Base-by-base conservation (phyloP, 2,888 invertebrate genomes). In the Aphidoletes aphidimyza region DNA sequence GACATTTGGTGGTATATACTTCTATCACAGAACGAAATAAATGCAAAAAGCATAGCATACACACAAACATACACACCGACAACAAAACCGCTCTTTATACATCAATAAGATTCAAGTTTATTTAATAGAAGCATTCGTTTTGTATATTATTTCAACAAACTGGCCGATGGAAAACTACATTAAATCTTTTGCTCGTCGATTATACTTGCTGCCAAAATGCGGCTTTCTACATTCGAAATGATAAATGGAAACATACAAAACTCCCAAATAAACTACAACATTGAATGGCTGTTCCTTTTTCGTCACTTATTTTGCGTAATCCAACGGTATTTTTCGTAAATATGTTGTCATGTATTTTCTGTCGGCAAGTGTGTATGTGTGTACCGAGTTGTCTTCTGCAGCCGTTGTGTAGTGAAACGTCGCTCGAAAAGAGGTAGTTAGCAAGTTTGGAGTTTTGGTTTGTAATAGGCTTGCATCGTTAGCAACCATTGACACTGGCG, bases 101-200 rank as follows among this genome's bases (percentile, higher is more conserved):
- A 81, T 81, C 81, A 81, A 81, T 81, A 81, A 81, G 37, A 69
- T 69, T 34, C 69, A 69, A 69, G 34, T 69, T 69, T 69, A 69
- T 69, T 69, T 37, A 81, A 37, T 37, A 81, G 37, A 37, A 81
- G 37, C 81, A 81, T 81, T 81, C 81, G 37, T 81, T 81, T 81
- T 81, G 81, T 81, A 36, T 37, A 81, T 37, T 37, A 81, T 81
- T 81, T 81, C 37, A 1, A 6, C 37, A 22, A 37, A n/a, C n/a
- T n/a, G 5, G 36, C 1, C 37, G n/a, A 81, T 81, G n/a, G 37
- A 36, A 81, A 37, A 37, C 37, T 36, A 37, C 36, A 81, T 81
- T 19, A 37, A 81, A 37, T 81, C 37, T 69, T 81, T 81, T 39
- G n/a, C 8, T 81, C n/a, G 81, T 36, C 81, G 37, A 81, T 81